Evolutionary conservation across 2,113 vertebrate species (phyloP).

Genomic region (Xerus inauris): DNA sequence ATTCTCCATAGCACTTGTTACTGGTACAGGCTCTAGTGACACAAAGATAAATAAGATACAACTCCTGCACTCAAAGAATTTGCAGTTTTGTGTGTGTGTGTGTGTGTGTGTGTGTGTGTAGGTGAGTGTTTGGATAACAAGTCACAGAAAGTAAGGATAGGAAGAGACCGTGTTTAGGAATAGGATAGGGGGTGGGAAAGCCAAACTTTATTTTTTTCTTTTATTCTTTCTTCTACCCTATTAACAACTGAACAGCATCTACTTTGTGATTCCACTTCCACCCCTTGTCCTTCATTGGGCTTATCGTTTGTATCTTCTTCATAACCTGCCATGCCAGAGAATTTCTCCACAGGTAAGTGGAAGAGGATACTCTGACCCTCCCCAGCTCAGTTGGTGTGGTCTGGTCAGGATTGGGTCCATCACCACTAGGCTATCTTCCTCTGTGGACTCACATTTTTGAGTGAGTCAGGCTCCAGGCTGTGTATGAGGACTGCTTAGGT

Average conservation of each 20-base stretch:
- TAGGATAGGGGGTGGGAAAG: rapidly evolving
- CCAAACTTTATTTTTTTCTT: background rate
- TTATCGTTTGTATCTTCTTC: background rate
- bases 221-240: background rate
- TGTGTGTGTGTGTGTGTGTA: background rate
- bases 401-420: background rate
- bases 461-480: background rate
- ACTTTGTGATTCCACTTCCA: background rate
- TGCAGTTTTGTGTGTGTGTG: background rate
- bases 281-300: background rate
- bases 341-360: background rate
- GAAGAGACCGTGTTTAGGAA: background rate
- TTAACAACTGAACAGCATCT: background rate
- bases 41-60: background rate
- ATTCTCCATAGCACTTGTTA: background rate
- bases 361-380: background rate
- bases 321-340: background rate
- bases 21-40: background rate
- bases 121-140: background rate
- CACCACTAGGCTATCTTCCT: background rate
- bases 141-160: background rate
- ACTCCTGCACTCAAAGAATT: background rate
- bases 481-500: background rate
- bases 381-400: background rate
- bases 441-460: background rate